Percentiles rank a stretch among this genome's conserved stretches.
Conservation (phyloP, 2,888 invertebrate genomes). For the Chrysopilus asiliformis region DNA sequence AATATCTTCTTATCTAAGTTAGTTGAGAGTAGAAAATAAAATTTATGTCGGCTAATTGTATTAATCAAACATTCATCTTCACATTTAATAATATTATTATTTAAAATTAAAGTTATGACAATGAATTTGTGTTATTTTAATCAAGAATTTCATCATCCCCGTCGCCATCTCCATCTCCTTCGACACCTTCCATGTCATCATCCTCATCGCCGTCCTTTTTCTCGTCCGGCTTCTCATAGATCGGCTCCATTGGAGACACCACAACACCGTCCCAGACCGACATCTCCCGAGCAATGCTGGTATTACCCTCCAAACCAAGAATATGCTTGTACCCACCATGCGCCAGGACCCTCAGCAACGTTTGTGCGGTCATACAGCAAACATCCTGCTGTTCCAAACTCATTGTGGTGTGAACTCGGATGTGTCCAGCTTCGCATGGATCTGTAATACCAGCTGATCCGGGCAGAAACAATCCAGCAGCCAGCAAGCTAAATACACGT, state of each 20-base stretch:
- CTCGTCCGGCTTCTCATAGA: constrained; percentile 69
- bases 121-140: background rate
- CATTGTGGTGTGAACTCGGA: constrained; percentile 81
- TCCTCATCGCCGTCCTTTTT: constrained; percentile 58
- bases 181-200: constrained; percentile 51
- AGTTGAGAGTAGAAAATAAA: too few relatives aligned
- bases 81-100: too few relatives aligned
- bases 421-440: constrained; percentile 83
- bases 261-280: constrained; percentile 95
- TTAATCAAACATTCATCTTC: too few relatives aligned
- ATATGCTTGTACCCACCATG: constrained; percentile 92
- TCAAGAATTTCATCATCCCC: constrained; percentile 9
- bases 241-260: constrained; percentile 86
- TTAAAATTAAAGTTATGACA: too few relatives aligned
- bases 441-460: constrained; percentile 87
- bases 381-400: constrained; percentile 83
- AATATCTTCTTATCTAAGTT: too few relatives aligned
- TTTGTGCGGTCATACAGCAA: constrained; percentile 86
- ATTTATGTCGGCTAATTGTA: too few relatives aligned
- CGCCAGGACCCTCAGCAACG: constrained; percentile 69
- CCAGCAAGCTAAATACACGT: constrained; percentile 77
- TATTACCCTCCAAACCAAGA: constrained; percentile 48
- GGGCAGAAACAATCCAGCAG: constrained; percentile 89
- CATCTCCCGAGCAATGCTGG: constrained; percentile 60
- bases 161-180: constrained; percentile 36